Evolutionary conservation across 2,113 vertebrate genomes (phyloP).

Genomic region (Myrmecophaga tridactyla): DNA sequence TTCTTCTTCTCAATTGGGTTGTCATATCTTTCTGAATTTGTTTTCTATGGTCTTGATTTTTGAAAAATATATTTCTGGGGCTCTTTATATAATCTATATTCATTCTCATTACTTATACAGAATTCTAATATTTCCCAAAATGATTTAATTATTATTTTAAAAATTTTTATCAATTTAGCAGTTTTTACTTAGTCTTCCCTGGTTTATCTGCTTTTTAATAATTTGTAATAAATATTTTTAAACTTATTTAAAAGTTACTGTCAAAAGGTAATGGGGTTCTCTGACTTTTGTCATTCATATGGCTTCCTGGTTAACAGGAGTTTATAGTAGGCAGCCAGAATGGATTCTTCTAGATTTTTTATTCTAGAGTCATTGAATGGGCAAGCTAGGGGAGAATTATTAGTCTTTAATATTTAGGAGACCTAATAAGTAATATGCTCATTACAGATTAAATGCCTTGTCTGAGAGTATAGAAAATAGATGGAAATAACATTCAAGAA

Average conservation of each 20-base stretch:
- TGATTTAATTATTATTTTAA: constrained; percentile 12
- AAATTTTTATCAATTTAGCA: background rate
- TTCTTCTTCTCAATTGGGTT: constrained; percentile 2
- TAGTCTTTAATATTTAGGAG: background rate
- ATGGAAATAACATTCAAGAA: background rate
- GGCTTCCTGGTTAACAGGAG: background rate
- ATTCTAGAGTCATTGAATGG: background rate
- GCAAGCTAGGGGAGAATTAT: background rate
- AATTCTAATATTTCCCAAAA: background rate
- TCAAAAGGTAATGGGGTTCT: background rate
- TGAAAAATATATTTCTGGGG: background rate
- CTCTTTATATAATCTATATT: background rate
- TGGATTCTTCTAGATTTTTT: background rate
- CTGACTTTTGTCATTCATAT: background rate
- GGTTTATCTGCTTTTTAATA: background rate
- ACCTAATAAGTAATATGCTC: background rate
- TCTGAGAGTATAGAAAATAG: background rate
- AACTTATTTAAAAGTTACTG: background rate
- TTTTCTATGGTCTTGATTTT: background rate
- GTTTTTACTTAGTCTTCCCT: background rate
- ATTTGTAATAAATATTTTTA: constrained; percentile 18
- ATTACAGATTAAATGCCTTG: background rate
- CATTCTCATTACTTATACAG: constrained; percentile 10
- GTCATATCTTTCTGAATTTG: background rate
- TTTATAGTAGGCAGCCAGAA: background rate